These are phyloP conservation scores for Quiscalus mexicanus DNA, from an alignment of 2,113 vertebrate species.

Conservation along the genomic window DNA sequence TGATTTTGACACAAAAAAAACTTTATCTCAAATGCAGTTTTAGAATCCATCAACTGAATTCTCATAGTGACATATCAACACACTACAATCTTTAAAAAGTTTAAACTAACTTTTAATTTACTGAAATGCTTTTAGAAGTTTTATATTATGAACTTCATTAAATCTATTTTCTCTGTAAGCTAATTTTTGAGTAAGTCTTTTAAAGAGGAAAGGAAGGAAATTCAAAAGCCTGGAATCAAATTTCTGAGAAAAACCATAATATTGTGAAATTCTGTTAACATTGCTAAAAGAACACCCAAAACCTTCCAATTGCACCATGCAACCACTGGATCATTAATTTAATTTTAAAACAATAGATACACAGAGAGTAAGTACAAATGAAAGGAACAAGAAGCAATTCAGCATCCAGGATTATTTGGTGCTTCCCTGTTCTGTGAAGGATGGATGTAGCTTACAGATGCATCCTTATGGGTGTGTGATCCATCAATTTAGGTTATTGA, in stretches of 20 bases:
- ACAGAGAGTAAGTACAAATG: background rate
- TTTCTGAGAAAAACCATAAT: background rate
- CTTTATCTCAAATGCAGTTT: background rate
- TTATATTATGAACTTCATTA: slow-evolving; percentile 22
- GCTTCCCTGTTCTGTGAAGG: background rate
- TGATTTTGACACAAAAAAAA: background rate
- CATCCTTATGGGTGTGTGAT: background rate
- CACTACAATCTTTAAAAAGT: background rate
- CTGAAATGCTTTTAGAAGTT: slow-evolving; percentile 12
- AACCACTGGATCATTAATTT: background rate
- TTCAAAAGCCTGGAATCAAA: background rate
- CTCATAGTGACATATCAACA: background rate
- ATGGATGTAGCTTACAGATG: background rate
- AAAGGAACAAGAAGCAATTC: background rate
- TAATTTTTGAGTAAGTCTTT: background rate
- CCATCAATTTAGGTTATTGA: background rate
- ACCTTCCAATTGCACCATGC: background rate
- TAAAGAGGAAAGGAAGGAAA: background rate
- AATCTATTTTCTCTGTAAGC: background rate
- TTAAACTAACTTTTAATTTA: slow-evolving; percentile 36
- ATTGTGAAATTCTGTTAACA: background rate
- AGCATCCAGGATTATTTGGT: background rate
- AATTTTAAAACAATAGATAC: background rate
- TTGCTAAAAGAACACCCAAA: background rate
- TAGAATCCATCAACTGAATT: background rate